These are phyloP conservation scores for Chironex yamaguchii DNA, from an alignment of 30 jellyfish, hydroid and myxozoan genomes.

Conservation along the genomic window DNA sequence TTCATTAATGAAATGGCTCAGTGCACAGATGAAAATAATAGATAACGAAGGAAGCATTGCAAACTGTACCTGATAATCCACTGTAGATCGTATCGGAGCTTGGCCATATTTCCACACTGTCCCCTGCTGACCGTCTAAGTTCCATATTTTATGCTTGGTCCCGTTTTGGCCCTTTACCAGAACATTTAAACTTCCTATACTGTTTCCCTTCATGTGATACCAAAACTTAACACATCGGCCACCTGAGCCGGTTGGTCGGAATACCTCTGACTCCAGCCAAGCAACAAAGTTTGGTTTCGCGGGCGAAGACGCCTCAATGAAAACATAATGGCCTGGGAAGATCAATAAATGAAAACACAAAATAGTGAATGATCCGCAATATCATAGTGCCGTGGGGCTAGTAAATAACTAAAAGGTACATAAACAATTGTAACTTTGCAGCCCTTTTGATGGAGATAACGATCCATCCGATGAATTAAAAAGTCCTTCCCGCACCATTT, in stretches of 20 bases:
- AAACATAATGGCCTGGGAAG: constrained; percentile 91
- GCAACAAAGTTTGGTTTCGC: constrained; percentile 81
- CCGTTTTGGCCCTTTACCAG: constrained; percentile 85
- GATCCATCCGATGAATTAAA: too few relatives aligned
- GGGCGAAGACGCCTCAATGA: constrained; percentile 87
- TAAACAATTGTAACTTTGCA: too few relatives aligned
- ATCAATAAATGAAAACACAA: too few relatives aligned
- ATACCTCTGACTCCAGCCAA: constrained; percentile 92
- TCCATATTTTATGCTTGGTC: constrained; percentile 83
- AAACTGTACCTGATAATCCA: constrained; percentile 87
- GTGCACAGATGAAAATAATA: too few relatives aligned
- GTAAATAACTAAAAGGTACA: too few relatives aligned
- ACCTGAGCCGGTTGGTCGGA: constrained; percentile 83
- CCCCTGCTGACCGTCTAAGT: constrained; percentile 89
- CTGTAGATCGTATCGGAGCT: constrained; percentile 88
- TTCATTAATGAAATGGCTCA: too few relatives aligned
- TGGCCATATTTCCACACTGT: constrained; percentile 88
- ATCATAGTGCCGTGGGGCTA: too few relatives aligned
- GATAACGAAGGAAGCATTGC: not conserved
- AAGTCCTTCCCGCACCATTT: too few relatives aligned
- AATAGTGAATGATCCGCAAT: too few relatives aligned
- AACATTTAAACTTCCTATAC: constrained; percentile 86
- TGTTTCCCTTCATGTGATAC: constrained; percentile 95
- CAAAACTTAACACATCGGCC: constrained; percentile 96
- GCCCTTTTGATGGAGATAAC: too few relatives aligned